Evolutionary conservation across 2,113 vertebrate genomes (phyloP).

Genomic region (Gallinago undulata): DNA sequence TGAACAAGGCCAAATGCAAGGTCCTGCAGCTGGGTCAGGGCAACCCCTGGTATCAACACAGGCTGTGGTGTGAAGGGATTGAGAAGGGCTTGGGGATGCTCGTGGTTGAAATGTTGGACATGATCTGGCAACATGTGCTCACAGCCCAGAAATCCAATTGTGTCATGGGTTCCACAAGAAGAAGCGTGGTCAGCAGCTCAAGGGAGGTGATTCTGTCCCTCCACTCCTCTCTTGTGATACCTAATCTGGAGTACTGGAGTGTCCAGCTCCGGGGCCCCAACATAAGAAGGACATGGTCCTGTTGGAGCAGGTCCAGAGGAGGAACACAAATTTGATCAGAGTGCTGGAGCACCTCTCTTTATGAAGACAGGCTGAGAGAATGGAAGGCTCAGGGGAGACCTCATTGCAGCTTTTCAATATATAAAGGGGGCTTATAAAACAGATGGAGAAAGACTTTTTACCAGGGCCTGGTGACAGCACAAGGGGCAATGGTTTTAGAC

Average conservation of each 20-base stretch:
- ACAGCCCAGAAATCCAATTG: not conserved
- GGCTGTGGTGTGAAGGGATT: not conserved
- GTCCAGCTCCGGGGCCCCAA: not conserved
- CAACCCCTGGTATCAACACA: not conserved
- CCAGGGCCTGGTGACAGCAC: not conserved
- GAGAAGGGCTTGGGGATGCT: not conserved
- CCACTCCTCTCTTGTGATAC: accelerated
- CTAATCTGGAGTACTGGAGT: not conserved
- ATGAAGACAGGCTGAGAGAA: not conserved
- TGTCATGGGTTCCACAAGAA: not conserved
- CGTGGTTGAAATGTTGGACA: not conserved
- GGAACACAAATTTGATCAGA: not conserved
- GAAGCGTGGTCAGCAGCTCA: accelerated
- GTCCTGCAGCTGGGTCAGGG: not conserved
- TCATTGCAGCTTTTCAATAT: not conserved
- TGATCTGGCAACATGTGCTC: accelerated
- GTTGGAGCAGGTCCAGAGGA: accelerated
- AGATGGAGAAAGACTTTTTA: not conserved
- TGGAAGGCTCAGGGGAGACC: not conserved
- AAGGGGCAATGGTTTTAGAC: not conserved
- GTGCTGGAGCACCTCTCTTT: not conserved
- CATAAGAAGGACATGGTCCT: not conserved
- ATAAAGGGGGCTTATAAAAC: not conserved
- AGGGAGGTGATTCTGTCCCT: not conserved
- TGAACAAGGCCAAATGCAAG: not conserved